Evolutionary conservation across 2,888 invertebrate genomes (phyloP).

Genomic region (Carabus problematicus): DNA sequence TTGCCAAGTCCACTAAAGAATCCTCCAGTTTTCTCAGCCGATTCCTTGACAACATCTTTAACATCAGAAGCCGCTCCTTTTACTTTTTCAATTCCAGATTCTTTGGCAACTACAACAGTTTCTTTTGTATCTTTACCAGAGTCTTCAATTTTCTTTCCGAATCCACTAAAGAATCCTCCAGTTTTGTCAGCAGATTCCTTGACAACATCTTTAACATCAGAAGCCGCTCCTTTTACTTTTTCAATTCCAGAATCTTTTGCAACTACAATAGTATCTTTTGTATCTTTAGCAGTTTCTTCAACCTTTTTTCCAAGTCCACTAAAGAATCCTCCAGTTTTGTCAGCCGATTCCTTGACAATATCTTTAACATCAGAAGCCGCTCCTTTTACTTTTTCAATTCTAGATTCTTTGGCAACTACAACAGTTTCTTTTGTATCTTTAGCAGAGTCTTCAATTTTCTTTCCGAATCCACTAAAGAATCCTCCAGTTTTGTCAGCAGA

Average conservation of each 20-base stretch:
- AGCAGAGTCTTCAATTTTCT: conserved; percentile 31
- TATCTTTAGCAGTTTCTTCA: conserved; percentile 1
- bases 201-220: conserved; percentile 43
- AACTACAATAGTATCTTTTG: conserved; percentile 37
- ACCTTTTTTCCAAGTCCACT: conserved; percentile 12
- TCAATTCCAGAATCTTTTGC: conserved; percentile 39
- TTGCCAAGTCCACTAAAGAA: not conserved
- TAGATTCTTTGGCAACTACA: conserved; percentile 6
- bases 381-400: conserved; percentile 22
- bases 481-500: not conserved
- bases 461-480: not conserved
- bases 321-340: conserved; percentile 46
- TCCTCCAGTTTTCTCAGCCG: not conserved
- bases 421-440: conserved; percentile 30
- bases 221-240: conserved; percentile 44
- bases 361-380: conserved; percentile 23
- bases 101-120: not conserved
- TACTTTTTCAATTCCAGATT: conserved; percentile 6
- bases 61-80: conserved; percentile 10
- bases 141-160: conserved; percentile 48
- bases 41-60: conserved; percentile 1
- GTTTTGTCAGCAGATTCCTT: conserved; percentile 40
- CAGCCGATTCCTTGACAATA: conserved; percentile 37
- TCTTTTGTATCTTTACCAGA: conserved; percentile 48
- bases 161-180: conserved; percentile 46